A percentile compares a stretch with the other conserved stretches of the same genome.
phyloP scores from a whole-genome alignment of 2,797 vertebrate genomes.

The Sebastes reedi region DNA sequence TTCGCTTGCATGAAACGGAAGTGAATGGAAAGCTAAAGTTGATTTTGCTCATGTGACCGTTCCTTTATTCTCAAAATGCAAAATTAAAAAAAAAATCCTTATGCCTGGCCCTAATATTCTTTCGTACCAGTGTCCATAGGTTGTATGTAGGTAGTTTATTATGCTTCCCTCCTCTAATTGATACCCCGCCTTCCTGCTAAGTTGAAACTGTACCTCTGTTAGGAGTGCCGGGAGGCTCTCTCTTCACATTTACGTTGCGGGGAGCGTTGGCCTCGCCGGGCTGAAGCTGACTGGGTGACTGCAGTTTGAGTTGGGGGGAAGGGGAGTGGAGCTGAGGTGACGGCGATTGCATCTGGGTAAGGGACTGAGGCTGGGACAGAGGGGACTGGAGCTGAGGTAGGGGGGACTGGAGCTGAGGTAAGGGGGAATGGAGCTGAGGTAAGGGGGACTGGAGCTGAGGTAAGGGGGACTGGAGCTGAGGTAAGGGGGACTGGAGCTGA shows the following conservation, averaged over 20 bases:
- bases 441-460: constrained; percentile 24
- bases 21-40: too few species aligned
- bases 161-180: background rate
- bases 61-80: background rate
- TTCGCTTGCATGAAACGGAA: too few species aligned
- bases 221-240: constrained; percentile 78
- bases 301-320: constrained; percentile 71
- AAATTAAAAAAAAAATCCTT: background rate
- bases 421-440: background rate
- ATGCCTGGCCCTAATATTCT: background rate
- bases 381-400: constrained; percentile 12
- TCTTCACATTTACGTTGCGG: constrained; percentile 78
- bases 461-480: constrained; percentile 11
- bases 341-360: constrained; percentile 66
- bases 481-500: constrained; percentile 5
- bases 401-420: too few species aligned
- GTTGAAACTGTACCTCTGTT: constrained; percentile 69
- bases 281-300: constrained; percentile 72
- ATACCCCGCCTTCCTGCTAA: background rate
- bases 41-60: too few species aligned
- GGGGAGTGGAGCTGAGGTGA: constrained; percentile 71
- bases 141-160: background rate
- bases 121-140: background rate
- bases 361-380: constrained; percentile 56
- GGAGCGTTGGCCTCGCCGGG: constrained; percentile 73